Base-by-base conservation (phyloP, 2,797 vertebrate species). In the Borostomias antarcticus region DNA sequence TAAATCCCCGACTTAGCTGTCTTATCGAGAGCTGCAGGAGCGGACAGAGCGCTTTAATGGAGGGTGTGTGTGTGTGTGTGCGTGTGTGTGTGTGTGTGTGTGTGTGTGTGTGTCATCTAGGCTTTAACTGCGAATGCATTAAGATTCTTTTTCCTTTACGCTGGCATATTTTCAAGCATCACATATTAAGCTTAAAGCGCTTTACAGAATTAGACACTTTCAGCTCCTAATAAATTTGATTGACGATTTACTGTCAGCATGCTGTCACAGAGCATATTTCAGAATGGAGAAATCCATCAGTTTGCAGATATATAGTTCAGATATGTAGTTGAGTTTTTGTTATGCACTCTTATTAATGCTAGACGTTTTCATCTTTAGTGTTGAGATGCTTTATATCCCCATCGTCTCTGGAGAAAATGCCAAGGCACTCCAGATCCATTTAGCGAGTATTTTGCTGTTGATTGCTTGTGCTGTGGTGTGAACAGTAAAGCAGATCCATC, bases 1-100 rank as follows among this genome's bases (percentile, higher is more conserved):
- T 87, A 92, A 92, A 93, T 93, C 91, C 90, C 81, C 85, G 90
- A 87, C 86, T 92, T 89, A 89, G 90, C 86, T 87, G 88, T 88
- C 90, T 93, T 92, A 92, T 92, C 91, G 65, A 87, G 83, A 89
- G 89, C 87, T 81, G 86, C 91, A 92, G 88, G 83, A 90, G 85
- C 72, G 76, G 86, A 82, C 59, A 75, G 80, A 83, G 80, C 64
- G 72, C 78, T 87, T 88, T 86, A 85, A 87, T 86, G 86, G 82
- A 85, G 87, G 80, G 79, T 81, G 71, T 85, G 76, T 76, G 76
- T 71, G 58, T 66, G 70, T 78, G 48, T 62, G 52, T 56, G 58
- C 63, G 70, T 78, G 48, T 62, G 52, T 56, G n/a, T n/a, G n/a
- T n/a, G n/a, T 73, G 48, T 74, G 64, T 75, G 58, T 64, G 32